Evolutionary conservation across 2,797 vertebrate genomes (phyloP).

Genomic region (Darevskia nairensis): DNA sequence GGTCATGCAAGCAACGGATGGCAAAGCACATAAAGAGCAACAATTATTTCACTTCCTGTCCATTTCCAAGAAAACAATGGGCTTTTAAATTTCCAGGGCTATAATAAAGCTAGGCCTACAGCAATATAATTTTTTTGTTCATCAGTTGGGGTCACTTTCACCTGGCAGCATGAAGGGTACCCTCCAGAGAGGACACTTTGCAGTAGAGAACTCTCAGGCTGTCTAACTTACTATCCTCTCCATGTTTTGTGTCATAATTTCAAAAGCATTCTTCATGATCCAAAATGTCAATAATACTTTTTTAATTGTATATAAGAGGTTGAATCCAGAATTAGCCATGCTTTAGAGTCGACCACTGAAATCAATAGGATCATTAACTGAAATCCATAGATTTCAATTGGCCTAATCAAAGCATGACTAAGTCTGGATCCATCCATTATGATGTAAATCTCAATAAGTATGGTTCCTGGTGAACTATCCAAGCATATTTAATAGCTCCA

Average conservation of each 20-base stretch:
- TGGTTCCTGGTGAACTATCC: background rate
- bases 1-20: background rate
- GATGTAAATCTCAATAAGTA: background rate
- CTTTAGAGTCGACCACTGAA: no score
- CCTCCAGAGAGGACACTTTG: no score
- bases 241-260: background rate
- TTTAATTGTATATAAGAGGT: no score
- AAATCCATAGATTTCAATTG: no score
- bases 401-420: no score
- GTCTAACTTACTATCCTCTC: no score
- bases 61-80: background rate
- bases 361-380: no score
- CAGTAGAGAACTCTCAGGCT: no score
- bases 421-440: background rate
- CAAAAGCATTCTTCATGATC: background rate
- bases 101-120: background rate
- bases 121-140: background rate
- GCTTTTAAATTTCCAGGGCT: background rate
- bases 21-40: background rate
- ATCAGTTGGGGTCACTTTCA: background rate
- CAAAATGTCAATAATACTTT: no score
- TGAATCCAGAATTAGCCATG: no score
- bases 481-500: background rate
- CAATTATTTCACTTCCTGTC: background rate
- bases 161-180: background rate